phyloP scores from a whole-genome alignment of 2,113 vertebrate genomes.

The Montifringilla adamsi region DNA sequence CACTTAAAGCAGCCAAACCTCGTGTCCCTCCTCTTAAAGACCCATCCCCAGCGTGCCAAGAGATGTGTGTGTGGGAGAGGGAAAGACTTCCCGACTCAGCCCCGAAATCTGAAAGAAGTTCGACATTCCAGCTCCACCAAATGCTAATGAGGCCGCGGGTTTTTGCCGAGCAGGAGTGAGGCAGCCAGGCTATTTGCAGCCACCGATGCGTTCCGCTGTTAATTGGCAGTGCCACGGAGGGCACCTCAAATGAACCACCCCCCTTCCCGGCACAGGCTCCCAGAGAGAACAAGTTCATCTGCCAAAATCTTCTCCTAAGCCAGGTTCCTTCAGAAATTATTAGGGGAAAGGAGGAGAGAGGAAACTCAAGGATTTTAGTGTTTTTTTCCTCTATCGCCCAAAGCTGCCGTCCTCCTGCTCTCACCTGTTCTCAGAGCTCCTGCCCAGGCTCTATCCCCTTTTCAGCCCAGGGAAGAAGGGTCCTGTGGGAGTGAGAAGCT shows the following conservation, averaged over 20 bases:
- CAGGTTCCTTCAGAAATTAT: background rate
- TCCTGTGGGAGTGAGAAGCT: background rate
- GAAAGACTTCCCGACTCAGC: conserved; percentile 11
- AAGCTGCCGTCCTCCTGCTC: background rate
- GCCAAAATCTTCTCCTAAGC: background rate
- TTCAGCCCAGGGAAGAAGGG: background rate
- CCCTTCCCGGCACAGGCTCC: conserved; percentile 1
- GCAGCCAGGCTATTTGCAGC: conserved; percentile 54
- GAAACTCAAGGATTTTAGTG: background rate
- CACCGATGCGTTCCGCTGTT: conserved; percentile 55
- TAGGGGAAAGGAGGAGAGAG: background rate
- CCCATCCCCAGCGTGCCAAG: background rate
- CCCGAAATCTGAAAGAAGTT: conserved; percentile 17
- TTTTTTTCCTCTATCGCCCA: background rate
- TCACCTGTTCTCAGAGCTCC: background rate
- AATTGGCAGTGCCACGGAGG: conserved; percentile 48
- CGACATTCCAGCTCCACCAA: background rate
- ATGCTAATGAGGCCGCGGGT: conserved; percentile 9
- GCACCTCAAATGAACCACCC: conserved; percentile 49
- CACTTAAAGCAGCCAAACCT: background rate
- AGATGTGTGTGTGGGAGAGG: background rate
- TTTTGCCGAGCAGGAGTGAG: conserved; percentile 68
- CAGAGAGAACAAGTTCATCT: conserved; percentile 25
- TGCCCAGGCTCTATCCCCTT: background rate
- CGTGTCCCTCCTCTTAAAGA: background rate